A percentile compares a stretch with the other conserved stretches of the same genome.
phyloP scores from a whole-genome alignment of 2,797 vertebrate species.

The Scomberomorus guttatus region DNA sequence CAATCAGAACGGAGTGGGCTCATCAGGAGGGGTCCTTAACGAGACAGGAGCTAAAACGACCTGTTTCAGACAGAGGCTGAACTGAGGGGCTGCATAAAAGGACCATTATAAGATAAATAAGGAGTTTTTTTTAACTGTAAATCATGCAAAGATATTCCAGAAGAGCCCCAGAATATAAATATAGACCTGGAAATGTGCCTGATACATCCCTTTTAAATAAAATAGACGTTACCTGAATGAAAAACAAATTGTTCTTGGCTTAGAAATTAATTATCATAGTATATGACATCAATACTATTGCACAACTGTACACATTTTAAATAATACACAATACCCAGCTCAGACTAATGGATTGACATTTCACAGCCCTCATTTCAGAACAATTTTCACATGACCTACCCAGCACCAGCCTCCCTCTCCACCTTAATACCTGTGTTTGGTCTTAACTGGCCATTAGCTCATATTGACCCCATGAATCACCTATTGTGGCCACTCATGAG shows the following conservation, averaged over 20 bases:
- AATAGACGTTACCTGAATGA: background rate
- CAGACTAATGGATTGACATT: conserved; percentile 33
- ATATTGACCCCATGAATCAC: conserved; percentile 55
- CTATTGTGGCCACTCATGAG: conserved; percentile 26
- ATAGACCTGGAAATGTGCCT: too few species aligned
- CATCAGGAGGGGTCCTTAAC: too few species aligned
- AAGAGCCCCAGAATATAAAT: too few species aligned
- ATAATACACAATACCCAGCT: background rate
- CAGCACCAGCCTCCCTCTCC: background rate
- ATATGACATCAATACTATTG: background rate
- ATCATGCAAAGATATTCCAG: too few species aligned
- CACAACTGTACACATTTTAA: background rate
- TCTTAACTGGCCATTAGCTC: conserved; percentile 33
- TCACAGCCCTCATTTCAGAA: conserved; percentile 33
- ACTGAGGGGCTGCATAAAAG: too few species aligned
- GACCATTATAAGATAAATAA: too few species aligned
- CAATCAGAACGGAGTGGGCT: too few species aligned
- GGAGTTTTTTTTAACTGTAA: too few species aligned
- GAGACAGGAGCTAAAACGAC: too few species aligned
- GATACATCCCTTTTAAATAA: background rate
- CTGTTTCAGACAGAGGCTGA: too few species aligned
- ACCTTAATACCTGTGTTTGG: conserved; percentile 19
- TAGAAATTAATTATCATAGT: background rate
- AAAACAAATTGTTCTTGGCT: background rate
- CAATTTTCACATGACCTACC: conserved; percentile 38